Conservation (phyloP, 1,140 invertebrate genomes). For the Melitaea cinxia region DNA sequence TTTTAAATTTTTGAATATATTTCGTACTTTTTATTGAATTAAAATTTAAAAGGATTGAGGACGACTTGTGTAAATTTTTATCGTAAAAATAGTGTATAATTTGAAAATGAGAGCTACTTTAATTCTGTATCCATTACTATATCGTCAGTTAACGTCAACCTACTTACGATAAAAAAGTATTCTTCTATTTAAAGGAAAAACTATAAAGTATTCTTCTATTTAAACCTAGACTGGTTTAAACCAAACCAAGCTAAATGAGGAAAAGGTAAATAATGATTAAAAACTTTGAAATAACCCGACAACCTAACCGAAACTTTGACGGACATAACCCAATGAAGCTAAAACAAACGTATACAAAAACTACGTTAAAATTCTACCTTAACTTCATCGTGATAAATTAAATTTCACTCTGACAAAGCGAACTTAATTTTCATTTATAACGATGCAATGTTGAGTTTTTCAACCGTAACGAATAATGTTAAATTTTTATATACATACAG, state of each 20-base stretch:
- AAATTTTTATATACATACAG: neutral
- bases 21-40: too few species aligned
- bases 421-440: slow-evolving; percentile 1
- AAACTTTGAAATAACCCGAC: neutral
- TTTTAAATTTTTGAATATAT: too few species aligned
- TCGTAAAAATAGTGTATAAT: too few species aligned
- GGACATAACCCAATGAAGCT: slow-evolving; percentile 12
- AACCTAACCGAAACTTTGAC: slow-evolving; percentile 4
- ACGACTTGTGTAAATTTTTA: too few species aligned
- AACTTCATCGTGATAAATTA: neutral
- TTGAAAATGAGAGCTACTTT: too few species aligned
- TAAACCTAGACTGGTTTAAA: too few species aligned
- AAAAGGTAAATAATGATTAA: neutral
- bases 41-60: too few species aligned
- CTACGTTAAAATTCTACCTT: neutral
- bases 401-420: neutral
- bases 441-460: slow-evolving; percentile 1
- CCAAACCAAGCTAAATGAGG: neutral
- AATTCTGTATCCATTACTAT: too few species aligned
- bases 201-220: too few species aligned
- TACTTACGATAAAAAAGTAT: too few species aligned
- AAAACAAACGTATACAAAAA: neutral
- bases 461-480: slow-evolving; percentile 5
- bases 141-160: too few species aligned
- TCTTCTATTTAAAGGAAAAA: too few species aligned